Conservation (phyloP, 2,888 invertebrate genomes). For the Parthenolecanium corni region DNA sequence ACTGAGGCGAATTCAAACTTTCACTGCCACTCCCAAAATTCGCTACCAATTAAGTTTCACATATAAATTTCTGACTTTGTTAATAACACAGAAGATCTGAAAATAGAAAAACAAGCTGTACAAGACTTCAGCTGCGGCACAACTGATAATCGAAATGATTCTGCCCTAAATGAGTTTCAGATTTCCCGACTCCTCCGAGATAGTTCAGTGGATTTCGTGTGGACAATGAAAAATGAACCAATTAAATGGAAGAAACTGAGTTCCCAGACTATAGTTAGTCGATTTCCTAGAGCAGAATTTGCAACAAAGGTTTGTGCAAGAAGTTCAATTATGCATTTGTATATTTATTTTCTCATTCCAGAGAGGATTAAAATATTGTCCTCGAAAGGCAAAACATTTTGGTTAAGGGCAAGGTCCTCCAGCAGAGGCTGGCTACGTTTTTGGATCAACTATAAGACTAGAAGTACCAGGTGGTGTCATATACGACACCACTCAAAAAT, state of each 20-base stretch:
- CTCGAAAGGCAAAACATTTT: no score
- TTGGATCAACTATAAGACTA: no score
- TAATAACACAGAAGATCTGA: not conserved
- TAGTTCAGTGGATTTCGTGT: conserved; percentile 72
- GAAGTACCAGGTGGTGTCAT: no score
- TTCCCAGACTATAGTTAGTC: conserved; percentile 59
- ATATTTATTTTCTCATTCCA: no score
- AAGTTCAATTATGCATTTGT: not conserved
- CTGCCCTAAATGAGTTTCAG: conserved; percentile 47
- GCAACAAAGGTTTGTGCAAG: conserved; percentile 68
- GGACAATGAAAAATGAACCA: conserved; percentile 77
- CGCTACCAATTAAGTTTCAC: no score
- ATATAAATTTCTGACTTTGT: no score
- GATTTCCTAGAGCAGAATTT: conserved; percentile 75
- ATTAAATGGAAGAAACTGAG: conserved; percentile 56
- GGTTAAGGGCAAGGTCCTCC: no score
- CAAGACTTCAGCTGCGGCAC: not conserved
- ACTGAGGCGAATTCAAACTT: no score
- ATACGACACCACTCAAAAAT: no score
- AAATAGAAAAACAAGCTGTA: not conserved
- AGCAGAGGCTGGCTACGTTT: no score
- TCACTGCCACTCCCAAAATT: no score
- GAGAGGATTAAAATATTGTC: no score
- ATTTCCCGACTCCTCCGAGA: conserved; percentile 66
- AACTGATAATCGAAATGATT: not conserved